Base-by-base conservation (phyloP, 1,140 invertebrate species). In the Phortica variegata region DNA sequence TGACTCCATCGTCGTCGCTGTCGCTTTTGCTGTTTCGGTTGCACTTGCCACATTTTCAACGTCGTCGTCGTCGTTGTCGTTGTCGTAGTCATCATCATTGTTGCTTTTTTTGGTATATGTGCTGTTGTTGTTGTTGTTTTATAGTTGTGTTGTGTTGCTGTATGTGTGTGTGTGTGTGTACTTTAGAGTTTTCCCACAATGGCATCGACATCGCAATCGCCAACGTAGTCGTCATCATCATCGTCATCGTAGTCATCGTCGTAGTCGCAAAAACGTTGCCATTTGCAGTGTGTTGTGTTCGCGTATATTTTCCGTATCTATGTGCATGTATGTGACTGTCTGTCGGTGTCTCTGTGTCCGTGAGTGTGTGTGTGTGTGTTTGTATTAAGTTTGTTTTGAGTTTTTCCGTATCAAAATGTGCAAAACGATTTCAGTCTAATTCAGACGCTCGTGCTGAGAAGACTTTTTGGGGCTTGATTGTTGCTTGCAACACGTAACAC, bases 401-500 rank as follows among this genome's bases (percentile, higher is more conserved):
- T 73, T 74, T 73, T 74, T 73, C 71, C 71, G 71, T 69, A 71
- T 71, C 71, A 65, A 73, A 73, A 73, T 74, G 70, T 73, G 71
- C 71, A 71, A 74, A 74, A 74, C 71, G 63, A 69, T 73, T 74
- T 74, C 71, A 74, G 71, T 74, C 71, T 73, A 73, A 74, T 73
- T 74, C 71, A 74, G 71, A 74, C 71, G 60, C 66, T 74, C 71
- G 71, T 73, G 71, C 71, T 74, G 71, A 73, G 68, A 74, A 74
- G 71, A 74, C 70, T 74, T 74, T 54, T 73, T 61, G 61, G 56
- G 65, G 65, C 62, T 49, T 58, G 63, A 62, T 60, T 44, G 46
- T 52, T 42, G 54, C n/a, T n/a, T n/a, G n/a, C n/a, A n/a, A n/a
- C n/a, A n/a, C n/a, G n/a, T n/a, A n/a, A n/a, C n/a, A n/a, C n/a